Conservation (phyloP, 2,888 invertebrate genomes). For the Macropis europaea region DNA sequence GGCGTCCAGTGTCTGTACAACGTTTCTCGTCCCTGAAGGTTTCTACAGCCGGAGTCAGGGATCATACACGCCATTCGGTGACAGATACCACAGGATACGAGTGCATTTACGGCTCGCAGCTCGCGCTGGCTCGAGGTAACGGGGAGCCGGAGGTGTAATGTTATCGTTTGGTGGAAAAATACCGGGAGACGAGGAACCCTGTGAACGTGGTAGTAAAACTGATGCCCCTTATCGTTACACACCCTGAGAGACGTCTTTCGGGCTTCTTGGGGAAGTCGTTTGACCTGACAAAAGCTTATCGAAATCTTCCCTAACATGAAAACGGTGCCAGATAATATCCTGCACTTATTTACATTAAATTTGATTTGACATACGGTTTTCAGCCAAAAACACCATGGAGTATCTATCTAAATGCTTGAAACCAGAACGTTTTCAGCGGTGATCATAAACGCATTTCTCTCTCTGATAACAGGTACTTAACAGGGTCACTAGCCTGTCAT, state of each 20-base stretch:
- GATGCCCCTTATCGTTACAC: slow-evolving; percentile 47
- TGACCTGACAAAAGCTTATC: background rate
- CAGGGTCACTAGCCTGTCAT: slow-evolving; percentile 24
- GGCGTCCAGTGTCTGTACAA: slow-evolving; percentile 71
- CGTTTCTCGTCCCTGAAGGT: slow-evolving; percentile 56
- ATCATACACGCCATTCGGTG: slow-evolving; percentile 57
- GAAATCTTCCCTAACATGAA: too few species aligned
- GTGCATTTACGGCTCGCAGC: slow-evolving; percentile 52
- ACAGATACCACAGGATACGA: slow-evolving; percentile 49
- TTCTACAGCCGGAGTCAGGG: slow-evolving; percentile 44
- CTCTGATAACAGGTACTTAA: slow-evolving; percentile 19
- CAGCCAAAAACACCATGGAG: too few species aligned
- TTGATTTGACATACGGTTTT: too few species aligned
- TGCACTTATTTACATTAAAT: too few species aligned
- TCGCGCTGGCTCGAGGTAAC: slow-evolving; percentile 9
- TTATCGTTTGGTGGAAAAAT: slow-evolving; percentile 62
- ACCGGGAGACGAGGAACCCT: slow-evolving; percentile 30
- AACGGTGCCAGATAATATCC: too few species aligned
- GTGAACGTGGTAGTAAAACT: slow-evolving; percentile 20
- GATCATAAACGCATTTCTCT: background rate
- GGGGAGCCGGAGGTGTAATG: slow-evolving; percentile 53
- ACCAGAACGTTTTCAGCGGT: background rate
- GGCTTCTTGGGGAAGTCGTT: slow-evolving; percentile 2
- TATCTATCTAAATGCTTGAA: too few species aligned
- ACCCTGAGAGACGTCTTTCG: slow-evolving; percentile 11